phyloP scores from a whole-genome alignment of 1,140 invertebrate species.

The Halyomorpha halys region DNA sequence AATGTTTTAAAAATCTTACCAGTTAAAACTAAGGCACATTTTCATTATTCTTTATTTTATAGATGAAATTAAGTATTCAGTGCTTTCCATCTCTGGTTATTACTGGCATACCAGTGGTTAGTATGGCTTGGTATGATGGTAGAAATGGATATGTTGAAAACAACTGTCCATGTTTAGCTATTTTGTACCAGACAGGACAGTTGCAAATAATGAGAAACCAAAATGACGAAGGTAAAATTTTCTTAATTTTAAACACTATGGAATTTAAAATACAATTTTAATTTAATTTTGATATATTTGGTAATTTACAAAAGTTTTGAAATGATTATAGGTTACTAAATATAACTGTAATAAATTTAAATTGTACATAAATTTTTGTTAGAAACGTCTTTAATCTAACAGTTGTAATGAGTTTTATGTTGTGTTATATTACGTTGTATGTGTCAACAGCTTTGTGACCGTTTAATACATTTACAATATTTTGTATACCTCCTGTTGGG shows the following conservation, averaged over 20 bases:
- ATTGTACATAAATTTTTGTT: neutral
- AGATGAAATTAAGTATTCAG: constrained; percentile 56
- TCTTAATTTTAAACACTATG: neutral
- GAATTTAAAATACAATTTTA: neutral
- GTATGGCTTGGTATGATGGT: constrained; percentile 80
- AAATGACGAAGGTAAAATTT: constrained; percentile 52
- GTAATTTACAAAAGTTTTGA: too few relatives aligned
- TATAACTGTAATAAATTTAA: too few relatives aligned
- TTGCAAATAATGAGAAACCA: constrained; percentile 83
- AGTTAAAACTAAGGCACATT: too few relatives aligned
- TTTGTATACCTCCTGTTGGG: too few relatives aligned
- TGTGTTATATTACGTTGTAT: too few relatives aligned
- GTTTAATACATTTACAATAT: too few relatives aligned
- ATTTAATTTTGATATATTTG: neutral
- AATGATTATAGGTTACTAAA: too few relatives aligned
- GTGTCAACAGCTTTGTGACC: too few relatives aligned
- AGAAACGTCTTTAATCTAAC: too few relatives aligned
- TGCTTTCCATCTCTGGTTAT: constrained; percentile 42
- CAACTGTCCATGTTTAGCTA: constrained; percentile 66
- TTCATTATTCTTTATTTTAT: constrained; percentile 10
- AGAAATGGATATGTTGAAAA: constrained; percentile 54
- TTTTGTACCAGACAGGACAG: constrained; percentile 79
- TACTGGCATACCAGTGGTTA: constrained; percentile 46
- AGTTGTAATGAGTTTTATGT: too few relatives aligned
- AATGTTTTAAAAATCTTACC: too few relatives aligned